Percentiles rank a stretch among this genome's conserved stretches.
phyloP scores from a whole-genome alignment of 2,888 invertebrate species.

The Thereva unica region DNA sequence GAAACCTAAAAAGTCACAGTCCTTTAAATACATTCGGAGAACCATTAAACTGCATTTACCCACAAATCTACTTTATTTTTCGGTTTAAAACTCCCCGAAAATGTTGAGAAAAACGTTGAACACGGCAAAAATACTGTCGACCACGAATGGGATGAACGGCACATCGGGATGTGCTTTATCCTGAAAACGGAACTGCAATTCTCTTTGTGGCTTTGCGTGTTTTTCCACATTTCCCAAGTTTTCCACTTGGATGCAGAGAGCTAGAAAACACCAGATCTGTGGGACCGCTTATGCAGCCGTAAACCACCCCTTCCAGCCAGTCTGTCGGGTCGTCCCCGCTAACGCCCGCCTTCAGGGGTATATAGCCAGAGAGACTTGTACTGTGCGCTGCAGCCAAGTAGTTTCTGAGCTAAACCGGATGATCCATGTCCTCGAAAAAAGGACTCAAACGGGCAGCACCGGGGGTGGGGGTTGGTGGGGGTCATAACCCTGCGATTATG shows the following conservation, averaged over 20 bases:
- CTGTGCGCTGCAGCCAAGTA: not conserved
- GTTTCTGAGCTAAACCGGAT: constrained; percentile 17
- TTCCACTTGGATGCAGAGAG: constrained; percentile 27
- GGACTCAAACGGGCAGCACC: constrained; percentile 12
- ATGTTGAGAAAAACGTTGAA: constrained; percentile 27
- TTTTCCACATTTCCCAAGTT: constrained; percentile 34
- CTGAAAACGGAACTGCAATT: constrained; percentile 34
- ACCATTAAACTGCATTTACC: constrained; percentile 33
- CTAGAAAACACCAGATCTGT: no score
- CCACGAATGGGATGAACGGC: constrained; percentile 31
- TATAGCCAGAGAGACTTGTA: constrained; percentile 22
- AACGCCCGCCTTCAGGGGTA: not conserved
- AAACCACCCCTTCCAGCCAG: constrained; percentile 11
- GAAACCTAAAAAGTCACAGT: constrained; percentile 10
- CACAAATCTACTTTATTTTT: constrained; percentile 27
- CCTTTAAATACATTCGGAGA: constrained; percentile 30
- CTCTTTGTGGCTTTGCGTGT: constrained; percentile 36
- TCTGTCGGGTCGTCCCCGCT: not conserved
- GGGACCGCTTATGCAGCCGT: not conserved
- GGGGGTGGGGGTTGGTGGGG: no score
- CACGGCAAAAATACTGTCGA: constrained; percentile 32
- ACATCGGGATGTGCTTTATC: constrained; percentile 32
- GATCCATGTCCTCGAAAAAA: constrained; percentile 17
- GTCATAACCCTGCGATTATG: constrained; percentile 6
- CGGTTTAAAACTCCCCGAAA: constrained; percentile 22